These are phyloP conservation scores for Drosophila leonis DNA, from an alignment of 2,888 invertebrate species.

Conservation along the genomic window DNA sequence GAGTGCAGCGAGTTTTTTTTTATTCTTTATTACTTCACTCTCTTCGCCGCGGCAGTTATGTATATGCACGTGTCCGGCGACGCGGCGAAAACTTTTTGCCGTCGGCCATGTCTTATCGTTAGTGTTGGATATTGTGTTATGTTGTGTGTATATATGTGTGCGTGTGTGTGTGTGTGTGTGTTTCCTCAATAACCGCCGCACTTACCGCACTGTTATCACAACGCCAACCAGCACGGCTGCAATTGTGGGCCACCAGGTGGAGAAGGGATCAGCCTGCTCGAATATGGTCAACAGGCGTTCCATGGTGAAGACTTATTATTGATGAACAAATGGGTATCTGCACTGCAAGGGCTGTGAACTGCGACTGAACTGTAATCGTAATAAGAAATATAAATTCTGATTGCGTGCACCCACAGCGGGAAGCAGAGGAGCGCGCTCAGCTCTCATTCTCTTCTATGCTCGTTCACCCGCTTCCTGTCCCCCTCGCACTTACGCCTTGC, in stretches of 20 bases:
- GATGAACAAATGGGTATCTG: slow-evolving; percentile 48
- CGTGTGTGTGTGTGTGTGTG: slow-evolving; percentile 49
- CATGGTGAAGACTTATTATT: slow-evolving; percentile 69
- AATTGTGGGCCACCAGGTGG: slow-evolving; percentile 87
- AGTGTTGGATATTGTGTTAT: slow-evolving; percentile 37
- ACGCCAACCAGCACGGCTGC: slow-evolving; percentile 86
- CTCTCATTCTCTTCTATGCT: neutral
- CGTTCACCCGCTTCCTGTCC: neutral
- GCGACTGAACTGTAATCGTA: slow-evolving; percentile 61
- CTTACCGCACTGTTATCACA: slow-evolving; percentile 86
- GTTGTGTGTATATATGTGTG: slow-evolving; percentile 49
- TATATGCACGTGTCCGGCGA: slow-evolving; percentile 55
- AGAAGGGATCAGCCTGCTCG: slow-evolving; percentile 85
- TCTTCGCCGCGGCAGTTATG: slow-evolving; percentile 66
- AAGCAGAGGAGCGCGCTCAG: slow-evolving; percentile 7
- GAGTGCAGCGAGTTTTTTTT: slow-evolving; percentile 52
- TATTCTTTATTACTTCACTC: slow-evolving; percentile 6
- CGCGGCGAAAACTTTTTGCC: slow-evolving; percentile 58
- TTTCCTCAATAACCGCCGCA: slow-evolving; percentile 15
- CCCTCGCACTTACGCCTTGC: slow-evolving; percentile 37
- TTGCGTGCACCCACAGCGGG: slow-evolving; percentile 44
- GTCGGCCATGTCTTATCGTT: slow-evolving; percentile 50
- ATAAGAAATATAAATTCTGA: slow-evolving; percentile 71
- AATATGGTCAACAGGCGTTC: slow-evolving; percentile 83
- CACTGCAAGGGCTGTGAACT: slow-evolving; percentile 51